Evolutionary conservation across 2,888 invertebrate species (phyloP).

Genomic region (Biston betularia): DNA sequence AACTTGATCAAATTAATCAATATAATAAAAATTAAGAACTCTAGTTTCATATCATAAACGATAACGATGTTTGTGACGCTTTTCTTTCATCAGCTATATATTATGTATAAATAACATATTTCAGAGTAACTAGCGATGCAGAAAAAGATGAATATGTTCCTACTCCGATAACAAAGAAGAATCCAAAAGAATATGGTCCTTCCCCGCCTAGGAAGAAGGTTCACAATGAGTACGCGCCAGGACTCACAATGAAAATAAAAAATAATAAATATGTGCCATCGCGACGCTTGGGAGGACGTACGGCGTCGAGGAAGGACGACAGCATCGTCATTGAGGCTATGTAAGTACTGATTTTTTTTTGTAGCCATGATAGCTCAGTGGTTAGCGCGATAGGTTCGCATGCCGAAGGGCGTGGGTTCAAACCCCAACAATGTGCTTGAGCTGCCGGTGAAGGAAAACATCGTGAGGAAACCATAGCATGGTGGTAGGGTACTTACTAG

Average conservation of each 20-base stretch:
- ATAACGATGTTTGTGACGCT: too few relatives aligned
- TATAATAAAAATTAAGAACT: too few relatives aligned
- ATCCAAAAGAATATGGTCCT: conserved; percentile 14
- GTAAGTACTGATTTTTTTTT: conserved; percentile 60
- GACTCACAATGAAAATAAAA: conserved; percentile 48
- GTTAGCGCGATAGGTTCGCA: too few relatives aligned
- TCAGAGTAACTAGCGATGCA: conserved; percentile 57
- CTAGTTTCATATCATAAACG: too few relatives aligned
- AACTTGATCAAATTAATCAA: too few relatives aligned
- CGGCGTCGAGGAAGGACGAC: conserved; percentile 62
- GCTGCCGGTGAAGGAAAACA: too few relatives aligned
- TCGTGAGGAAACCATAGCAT: too few relatives aligned
- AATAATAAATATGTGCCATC: conserved; percentile 70
- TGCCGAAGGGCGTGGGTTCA: too few relatives aligned
- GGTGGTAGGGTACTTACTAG: too few relatives aligned
- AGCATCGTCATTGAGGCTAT: conserved; percentile 70
- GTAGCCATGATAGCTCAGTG: too few relatives aligned
- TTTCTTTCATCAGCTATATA: too few relatives aligned
- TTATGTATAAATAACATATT: conserved; percentile 11
- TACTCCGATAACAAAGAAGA: conserved; percentile 62
- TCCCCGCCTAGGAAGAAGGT: conserved; percentile 8
- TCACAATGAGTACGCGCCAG: conserved; percentile 15
- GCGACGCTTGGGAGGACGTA: conserved; percentile 53
- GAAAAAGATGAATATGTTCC: conserved; percentile 68
- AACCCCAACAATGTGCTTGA: too few relatives aligned